phyloP scores from a whole-genome alignment of 92 coral and sea anemone genomes.

The Parazoanthus atlanticus region DNA sequence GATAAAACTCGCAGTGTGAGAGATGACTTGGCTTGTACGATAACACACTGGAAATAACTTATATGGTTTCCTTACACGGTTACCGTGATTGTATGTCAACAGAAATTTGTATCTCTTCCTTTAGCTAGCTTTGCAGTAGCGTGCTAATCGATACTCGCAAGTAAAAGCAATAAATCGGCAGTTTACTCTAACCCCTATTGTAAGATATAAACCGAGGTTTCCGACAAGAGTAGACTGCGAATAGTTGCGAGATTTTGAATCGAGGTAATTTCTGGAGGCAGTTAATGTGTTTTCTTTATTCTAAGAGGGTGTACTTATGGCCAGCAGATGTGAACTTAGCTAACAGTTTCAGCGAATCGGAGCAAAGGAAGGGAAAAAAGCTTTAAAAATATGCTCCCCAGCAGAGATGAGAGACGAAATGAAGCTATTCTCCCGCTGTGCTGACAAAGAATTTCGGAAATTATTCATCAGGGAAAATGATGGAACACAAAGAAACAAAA shows the following conservation, averaged over 20 bases:
- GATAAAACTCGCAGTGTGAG: neutral
- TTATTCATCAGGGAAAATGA: slow-evolving; percentile 24
- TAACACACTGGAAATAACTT: slow-evolving; percentile 12
- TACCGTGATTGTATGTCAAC: slow-evolving; percentile 37
- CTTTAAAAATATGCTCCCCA: slow-evolving; percentile 25
- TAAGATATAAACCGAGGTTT: slow-evolving; percentile 28
- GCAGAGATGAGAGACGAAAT: slow-evolving; percentile 2
- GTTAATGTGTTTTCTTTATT: slow-evolving; percentile 26
- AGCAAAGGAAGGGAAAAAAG: slow-evolving; percentile 5
- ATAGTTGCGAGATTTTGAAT: slow-evolving; percentile 9
- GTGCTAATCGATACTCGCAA: slow-evolving; percentile 19
- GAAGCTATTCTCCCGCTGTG: slow-evolving; percentile 42
- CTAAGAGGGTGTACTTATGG: slow-evolving; percentile 44
- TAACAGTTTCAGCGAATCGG: slow-evolving; percentile 30
- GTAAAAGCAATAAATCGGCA: neutral
- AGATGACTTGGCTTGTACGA: neutral
- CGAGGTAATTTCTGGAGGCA: slow-evolving; percentile 11
- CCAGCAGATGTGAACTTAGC: slow-evolving; percentile 35
- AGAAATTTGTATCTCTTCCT: slow-evolving; percentile 5
- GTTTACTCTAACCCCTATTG: slow-evolving; percentile 26
- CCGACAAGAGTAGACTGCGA: slow-evolving; percentile 8
- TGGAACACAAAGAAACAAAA: neutral
- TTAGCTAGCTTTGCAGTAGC: neutral
- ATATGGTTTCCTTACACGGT: neutral
- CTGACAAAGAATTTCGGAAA: slow-evolving; percentile 34